Base-by-base conservation (phyloP, 1,140 invertebrate species). In the Temnothorax curvispinosus region DNA sequence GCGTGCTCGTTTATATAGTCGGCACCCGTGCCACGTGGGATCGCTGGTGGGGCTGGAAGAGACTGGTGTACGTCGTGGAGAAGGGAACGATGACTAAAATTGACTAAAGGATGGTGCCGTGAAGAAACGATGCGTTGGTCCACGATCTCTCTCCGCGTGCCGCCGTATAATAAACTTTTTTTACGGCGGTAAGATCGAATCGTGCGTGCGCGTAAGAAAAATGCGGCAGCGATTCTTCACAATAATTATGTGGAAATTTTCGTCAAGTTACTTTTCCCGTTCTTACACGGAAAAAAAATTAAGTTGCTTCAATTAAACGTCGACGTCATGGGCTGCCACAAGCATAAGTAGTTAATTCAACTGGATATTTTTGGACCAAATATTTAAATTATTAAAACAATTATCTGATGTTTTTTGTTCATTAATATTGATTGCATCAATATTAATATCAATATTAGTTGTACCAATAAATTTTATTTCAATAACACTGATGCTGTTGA, bases 1-100 rank as follows among this genome's bases (percentile, higher is more conserved):
- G 90, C 90, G 90, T 91, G 90, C 90, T 91, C 90, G 90, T 91
- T 91, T 87, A 85, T 91, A 89, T 62, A 90, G 64, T 82, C 90
- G 89, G 84, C 78, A 85, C 52, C 80, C 90, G 56, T 89, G 89
- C 87, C 90, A 91, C 92, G 92, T 90, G 91, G 85, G 75, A 84
- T 62, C 52, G 41, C 13, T 77, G 82, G 82, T 58, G 64, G 81
- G 71, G 75, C 72, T 47, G 85, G 71, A 87, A 82, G 64, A 74
- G 71, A 75, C 60, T 35, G 62, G 27, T 72, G 27, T 32, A 85
- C 38, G 88, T 72, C 86, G 85, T 54, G 65, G 87, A 44, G 54
- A 69, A 5, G 27, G 27, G 32, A 74, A 54, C 5, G 38, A 65
- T 38, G 64, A 27, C 27, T 44, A 44, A 64, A 74, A 69, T 32